Conservation (phyloP, 2,888 invertebrate genomes). For the Blera fallax region DNA sequence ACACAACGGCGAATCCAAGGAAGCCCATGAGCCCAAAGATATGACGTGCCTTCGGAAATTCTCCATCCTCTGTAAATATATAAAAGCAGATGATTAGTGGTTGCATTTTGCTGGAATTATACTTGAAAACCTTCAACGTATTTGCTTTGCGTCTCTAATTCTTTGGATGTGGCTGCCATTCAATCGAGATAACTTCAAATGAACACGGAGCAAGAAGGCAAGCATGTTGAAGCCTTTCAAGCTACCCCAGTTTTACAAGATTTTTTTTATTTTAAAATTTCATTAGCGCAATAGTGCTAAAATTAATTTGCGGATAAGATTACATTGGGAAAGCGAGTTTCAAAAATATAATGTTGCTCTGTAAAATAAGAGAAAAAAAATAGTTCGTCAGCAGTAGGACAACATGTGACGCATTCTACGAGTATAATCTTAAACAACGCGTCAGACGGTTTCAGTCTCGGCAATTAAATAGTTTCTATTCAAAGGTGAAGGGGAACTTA, state of each 20-base stretch:
- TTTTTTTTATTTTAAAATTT: not conserved
- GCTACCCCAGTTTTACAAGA: not conserved
- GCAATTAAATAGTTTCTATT: not conserved
- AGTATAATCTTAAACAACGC: not conserved
- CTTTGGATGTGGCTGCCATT: not conserved
- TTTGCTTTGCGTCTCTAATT: not conserved
- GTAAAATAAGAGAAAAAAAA: no score
- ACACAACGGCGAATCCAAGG: conserved; percentile 93
- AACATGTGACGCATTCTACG: not conserved
- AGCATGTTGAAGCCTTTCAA: not conserved
- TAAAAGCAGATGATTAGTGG: not conserved
- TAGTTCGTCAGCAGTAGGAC: not conserved
- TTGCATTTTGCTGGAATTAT: not conserved
- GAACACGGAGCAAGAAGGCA: not conserved
- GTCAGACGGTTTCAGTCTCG: not conserved
- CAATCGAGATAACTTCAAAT: not conserved
- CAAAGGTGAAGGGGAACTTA: not conserved
- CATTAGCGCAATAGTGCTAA: not conserved
- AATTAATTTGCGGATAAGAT: not conserved
- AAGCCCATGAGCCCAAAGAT: conserved; percentile 92
- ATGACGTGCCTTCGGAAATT: conserved; percentile 86
- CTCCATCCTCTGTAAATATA: conserved; percentile 73
- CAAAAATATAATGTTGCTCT: not conserved
- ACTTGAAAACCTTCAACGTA: not conserved
- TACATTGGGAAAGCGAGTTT: not conserved